Conservation (phyloP, 2,797 vertebrate genomes). For the Chloroceryle amazona region DNA sequence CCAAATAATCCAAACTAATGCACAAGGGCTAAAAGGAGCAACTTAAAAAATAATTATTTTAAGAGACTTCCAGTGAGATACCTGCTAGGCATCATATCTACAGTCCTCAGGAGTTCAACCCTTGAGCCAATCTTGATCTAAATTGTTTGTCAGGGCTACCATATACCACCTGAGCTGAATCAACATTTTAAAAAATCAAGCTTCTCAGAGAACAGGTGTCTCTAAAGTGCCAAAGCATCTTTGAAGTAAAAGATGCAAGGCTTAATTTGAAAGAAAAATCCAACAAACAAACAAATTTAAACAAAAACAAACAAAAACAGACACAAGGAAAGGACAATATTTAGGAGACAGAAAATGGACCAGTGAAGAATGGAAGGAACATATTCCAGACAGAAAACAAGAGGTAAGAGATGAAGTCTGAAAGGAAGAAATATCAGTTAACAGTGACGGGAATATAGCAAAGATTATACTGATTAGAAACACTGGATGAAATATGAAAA, state of each 20-base stretch:
- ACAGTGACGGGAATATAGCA: neutral
- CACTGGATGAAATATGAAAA: neutral
- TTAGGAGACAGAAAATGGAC: neutral
- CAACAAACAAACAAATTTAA: neutral
- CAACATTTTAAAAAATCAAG: neutral
- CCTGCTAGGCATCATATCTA: neutral
- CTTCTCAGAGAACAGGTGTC: neutral
- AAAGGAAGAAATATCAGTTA: neutral
- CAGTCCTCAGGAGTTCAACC: neutral
- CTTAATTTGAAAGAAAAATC: neutral
- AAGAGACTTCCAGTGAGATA: neutral
- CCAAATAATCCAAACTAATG: neutral
- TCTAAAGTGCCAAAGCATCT: neutral
- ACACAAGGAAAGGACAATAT: accelerated
- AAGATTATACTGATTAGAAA: neutral
- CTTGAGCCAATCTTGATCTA: too few species aligned
- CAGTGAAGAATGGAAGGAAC: neutral
- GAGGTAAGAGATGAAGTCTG: neutral
- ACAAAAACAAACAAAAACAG: neutral
- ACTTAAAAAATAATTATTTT: neutral
- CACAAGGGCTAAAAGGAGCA: neutral
- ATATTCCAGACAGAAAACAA: neutral
- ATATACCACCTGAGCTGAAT: neutral
- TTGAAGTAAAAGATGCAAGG: neutral
- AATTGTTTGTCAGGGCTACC: neutral